Evolutionary conservation across 1,140 invertebrate genomes (phyloP).

Genomic region (Adelges cooleyi): DNA sequence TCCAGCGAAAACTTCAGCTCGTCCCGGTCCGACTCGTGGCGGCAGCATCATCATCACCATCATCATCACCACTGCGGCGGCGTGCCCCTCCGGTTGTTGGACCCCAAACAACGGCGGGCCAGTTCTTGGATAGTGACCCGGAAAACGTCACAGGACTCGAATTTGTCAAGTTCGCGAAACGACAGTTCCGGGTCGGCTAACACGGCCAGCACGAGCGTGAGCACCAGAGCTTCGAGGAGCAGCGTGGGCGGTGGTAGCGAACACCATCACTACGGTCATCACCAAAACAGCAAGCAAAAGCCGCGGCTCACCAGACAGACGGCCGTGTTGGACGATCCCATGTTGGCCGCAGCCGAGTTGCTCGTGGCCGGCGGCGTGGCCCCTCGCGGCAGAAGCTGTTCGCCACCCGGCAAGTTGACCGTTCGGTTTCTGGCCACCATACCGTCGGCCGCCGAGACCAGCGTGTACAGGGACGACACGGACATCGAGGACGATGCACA

Average conservation of each 20-base stretch:
- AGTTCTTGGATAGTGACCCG: slow-evolving; percentile 77
- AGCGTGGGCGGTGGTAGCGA: slow-evolving; percentile 40
- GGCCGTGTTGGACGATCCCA: slow-evolving; percentile 44
- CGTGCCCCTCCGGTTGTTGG: slow-evolving; percentile 57
- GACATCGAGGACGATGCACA: slow-evolving; percentile 32
- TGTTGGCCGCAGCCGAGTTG: slow-evolving; percentile 33
- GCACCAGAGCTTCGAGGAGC: slow-evolving; percentile 60
- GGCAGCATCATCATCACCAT: slow-evolving; percentile 51
- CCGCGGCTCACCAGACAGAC: slow-evolving; percentile 62
- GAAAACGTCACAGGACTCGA: slow-evolving; percentile 82
- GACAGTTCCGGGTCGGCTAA: slow-evolving; percentile 77
- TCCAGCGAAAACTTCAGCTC: slow-evolving; percentile 83
- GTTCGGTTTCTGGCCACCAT: slow-evolving; percentile 64
- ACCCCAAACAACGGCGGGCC: slow-evolving; percentile 56
- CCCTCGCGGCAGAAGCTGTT: background rate
- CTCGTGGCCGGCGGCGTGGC: slow-evolving; percentile 3
- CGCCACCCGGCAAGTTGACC: slow-evolving; percentile 42
- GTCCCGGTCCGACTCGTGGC: slow-evolving; percentile 69
- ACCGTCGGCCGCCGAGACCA: slow-evolving; percentile 68
- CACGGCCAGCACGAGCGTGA: slow-evolving; percentile 73
- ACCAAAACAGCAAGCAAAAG: slow-evolving; percentile 40
- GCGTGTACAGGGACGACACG: slow-evolving; percentile 58
- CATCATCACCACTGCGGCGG: slow-evolving; percentile 50
- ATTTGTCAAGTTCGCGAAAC: slow-evolving; percentile 68
- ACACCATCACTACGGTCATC: slow-evolving; percentile 39